These are phyloP conservation scores for Microctonus aethiopoides DNA, from an alignment of 2,888 invertebrate species.

Conservation along the genomic window DNA sequence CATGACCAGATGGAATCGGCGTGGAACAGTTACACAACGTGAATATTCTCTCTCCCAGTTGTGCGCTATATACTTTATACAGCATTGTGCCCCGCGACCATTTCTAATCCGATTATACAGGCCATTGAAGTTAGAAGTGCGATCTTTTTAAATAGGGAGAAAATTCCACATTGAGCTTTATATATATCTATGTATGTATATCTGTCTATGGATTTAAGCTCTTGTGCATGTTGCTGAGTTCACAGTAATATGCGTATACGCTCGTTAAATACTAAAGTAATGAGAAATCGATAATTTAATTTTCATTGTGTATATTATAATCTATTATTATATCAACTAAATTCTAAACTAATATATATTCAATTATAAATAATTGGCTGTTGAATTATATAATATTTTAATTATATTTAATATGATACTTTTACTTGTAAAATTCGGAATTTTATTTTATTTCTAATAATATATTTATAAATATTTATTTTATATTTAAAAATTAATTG, in stretches of 20 bases:
- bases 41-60: slow-evolving; percentile 27
- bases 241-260: neutral
- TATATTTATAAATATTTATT: no score
- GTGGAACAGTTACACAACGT: slow-evolving; percentile 49
- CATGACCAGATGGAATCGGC: slow-evolving; percentile 58
- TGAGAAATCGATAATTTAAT: neutral
- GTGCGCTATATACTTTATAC: slow-evolving; percentile 20
- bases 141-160: slow-evolving; percentile 62
- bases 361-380: neutral
- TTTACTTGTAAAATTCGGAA: neutral
- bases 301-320: neutral
- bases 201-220: neutral
- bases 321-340: neutral
- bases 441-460: no score
- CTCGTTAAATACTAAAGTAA: neutral
- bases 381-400: neutral
- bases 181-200: neutral
- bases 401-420: neutral
- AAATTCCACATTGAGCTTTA: neutral
- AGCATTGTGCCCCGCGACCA: slow-evolving; percentile 50
- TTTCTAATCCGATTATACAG: slow-evolving; percentile 66
- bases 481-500: no score
- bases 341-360: neutral
- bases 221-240: neutral
- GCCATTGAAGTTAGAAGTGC: slow-evolving; percentile 66